These are phyloP conservation scores for Procambarus virginalis DNA, from an alignment of 1,140 invertebrate species.

Conservation along the genomic window DNA sequence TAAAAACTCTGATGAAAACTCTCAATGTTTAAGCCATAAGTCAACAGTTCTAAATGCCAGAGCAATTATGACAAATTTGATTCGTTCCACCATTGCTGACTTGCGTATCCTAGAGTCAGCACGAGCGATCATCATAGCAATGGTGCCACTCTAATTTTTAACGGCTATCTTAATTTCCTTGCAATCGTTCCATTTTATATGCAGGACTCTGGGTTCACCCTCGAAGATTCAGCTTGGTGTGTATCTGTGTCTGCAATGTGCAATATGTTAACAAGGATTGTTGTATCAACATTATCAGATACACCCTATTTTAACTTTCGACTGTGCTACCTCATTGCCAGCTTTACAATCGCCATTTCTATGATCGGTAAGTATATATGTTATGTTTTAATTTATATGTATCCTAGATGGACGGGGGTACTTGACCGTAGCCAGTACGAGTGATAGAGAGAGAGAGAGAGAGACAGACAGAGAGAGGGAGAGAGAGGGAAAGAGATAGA, in stretches of 20 bases:
- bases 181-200: conserved; percentile 18
- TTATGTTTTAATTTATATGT: neutral
- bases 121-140: neutral
- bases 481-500: too few species aligned
- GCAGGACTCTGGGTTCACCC: conserved; percentile 11
- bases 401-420: too few species aligned
- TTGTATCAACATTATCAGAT: neutral
- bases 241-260: conserved; percentile 28
- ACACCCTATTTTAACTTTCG: conserved; percentile 9
- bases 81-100: neutral
- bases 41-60: neutral
- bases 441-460: too few species aligned
- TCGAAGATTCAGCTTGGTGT: neutral
- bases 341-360: neutral
- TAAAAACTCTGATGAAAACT: neutral
- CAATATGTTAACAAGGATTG: conserved; percentile 23
- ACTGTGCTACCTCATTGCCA: neutral
- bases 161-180: conserved; percentile 16
- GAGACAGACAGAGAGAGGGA: too few species aligned
- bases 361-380: conserved; percentile 19
- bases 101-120: conserved; percentile 1
- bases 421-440: too few species aligned
- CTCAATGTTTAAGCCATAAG: neutral
- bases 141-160: conserved; percentile 7
- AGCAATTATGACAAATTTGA: neutral